Percentiles rank a stretch among this genome's conserved stretches.
phyloP scores from a whole-genome alignment of 2,888 invertebrate species.

The Adela reaumurella region DNA sequence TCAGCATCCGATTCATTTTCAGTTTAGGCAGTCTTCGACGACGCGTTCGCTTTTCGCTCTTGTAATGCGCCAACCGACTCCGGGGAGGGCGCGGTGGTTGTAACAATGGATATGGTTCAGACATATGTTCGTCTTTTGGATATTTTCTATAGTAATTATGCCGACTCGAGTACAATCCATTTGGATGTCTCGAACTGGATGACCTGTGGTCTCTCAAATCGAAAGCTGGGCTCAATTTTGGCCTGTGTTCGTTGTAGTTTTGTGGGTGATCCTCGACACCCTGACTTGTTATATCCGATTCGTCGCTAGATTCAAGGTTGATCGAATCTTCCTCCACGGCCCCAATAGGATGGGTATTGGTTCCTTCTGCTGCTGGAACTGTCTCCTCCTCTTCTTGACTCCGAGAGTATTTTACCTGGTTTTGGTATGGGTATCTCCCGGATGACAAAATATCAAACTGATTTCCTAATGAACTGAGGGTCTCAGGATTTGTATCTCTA shows the following conservation, averaged over 20 bases:
- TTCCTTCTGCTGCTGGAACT: conserved; percentile 39
- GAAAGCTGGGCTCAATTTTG: conserved; percentile 17
- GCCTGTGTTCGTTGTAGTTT: conserved; percentile 22
- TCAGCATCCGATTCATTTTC: conserved; percentile 27
- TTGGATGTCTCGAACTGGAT: conserved; percentile 29
- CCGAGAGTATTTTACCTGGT: conserved; percentile 41
- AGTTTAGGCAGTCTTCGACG: conserved; percentile 30
- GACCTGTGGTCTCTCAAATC: conserved; percentile 3
- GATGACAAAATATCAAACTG: conserved; percentile 35
- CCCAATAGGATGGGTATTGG: conserved; percentile 42
- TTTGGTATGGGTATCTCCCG: conserved; percentile 36
- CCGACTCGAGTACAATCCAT: conserved; percentile 23
- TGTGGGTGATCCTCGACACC: conserved; percentile 21
- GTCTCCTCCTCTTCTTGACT: conserved; percentile 49
- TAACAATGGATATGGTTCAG: conserved; percentile 40
- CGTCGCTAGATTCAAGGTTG: conserved; percentile 24
- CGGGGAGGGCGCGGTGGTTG: conserved; percentile 40
- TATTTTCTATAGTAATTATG: conserved; percentile 29
- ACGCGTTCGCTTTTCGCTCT: conserved; percentile 25
- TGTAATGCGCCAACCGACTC: conserved; percentile 21
- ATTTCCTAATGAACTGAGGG: conserved; percentile 23
- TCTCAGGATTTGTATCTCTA: conserved; percentile 14
- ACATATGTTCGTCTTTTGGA: conserved; percentile 27
- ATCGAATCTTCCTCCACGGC: conserved; percentile 37
- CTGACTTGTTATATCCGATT: conserved; percentile 24